Evolutionary conservation across 2,797 vertebrate species (phyloP).

Genomic region (Pipistrellus pygmaeus): DNA sequence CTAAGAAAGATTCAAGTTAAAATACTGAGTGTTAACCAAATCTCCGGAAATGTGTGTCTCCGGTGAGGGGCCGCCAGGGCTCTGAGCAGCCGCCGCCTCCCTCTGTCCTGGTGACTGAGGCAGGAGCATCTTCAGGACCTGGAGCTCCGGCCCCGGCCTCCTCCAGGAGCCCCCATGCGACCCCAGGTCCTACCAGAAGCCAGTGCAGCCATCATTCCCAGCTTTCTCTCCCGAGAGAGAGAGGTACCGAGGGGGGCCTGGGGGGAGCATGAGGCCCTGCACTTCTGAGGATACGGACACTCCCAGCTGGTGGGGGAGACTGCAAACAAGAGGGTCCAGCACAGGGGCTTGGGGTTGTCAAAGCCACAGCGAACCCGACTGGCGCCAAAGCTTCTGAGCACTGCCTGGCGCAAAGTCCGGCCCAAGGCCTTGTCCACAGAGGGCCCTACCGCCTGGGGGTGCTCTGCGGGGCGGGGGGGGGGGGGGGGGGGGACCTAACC

Average conservation of each 20-base stretch:
- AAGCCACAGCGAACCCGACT: neutral
- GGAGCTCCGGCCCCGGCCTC: neutral
- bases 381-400: neutral
- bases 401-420: no score
- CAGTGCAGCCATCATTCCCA: neutral
- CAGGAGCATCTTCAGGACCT: neutral
- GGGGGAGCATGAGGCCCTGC: neutral
- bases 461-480: rapidly evolving
- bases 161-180: neutral
- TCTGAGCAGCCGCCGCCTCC: neutral
- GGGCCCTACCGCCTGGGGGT: neutral
- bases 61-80: neutral
- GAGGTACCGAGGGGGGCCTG: no score
- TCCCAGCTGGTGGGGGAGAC: neutral
- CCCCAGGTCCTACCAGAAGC: neutral
- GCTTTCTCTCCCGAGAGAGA: neutral
- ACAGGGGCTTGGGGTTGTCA: neutral
- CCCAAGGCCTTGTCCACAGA: neutral
- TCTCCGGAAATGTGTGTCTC: neutral
- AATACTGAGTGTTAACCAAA: neutral
- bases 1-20: slow-evolving; percentile 17
- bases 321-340: neutral
- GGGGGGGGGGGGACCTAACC: no score
- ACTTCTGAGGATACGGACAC: neutral
- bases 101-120: neutral